phyloP scores from a whole-genome alignment of 2,113 vertebrate species.

The Excalfactoria chinensis region DNA sequence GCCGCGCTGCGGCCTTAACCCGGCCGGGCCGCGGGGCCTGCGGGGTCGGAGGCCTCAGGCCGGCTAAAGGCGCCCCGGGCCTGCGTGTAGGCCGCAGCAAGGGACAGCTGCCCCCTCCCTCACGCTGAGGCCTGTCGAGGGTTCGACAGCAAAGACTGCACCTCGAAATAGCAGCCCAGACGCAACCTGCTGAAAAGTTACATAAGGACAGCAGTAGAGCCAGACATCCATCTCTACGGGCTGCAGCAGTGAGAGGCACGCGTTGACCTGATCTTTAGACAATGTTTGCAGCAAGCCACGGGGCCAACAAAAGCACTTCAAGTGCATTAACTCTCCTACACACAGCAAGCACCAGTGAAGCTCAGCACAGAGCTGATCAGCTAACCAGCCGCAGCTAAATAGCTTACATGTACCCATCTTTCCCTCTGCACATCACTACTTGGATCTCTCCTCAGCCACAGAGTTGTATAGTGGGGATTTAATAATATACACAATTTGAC shows the following conservation, averaged over 20 bases:
- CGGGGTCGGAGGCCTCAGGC: too few relatives aligned
- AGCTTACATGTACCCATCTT: not conserved
- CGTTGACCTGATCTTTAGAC: accelerated
- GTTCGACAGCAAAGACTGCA: not conserved
- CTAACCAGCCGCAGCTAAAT: not conserved
- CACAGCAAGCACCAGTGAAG: not conserved
- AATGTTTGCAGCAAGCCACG: not conserved
- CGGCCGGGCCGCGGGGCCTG: too few relatives aligned
- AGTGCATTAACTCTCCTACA: not conserved
- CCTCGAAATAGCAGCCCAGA: not conserved
- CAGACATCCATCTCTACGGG: accelerated
- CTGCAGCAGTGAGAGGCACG: not conserved
- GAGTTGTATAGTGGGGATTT: not conserved
- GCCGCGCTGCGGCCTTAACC: too few relatives aligned
- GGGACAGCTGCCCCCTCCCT: not conserved
- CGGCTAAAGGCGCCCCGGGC: accelerated
- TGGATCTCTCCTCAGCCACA: not conserved
- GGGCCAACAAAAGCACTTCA: not conserved
- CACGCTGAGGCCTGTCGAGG: not conserved
- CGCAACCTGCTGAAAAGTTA: not conserved
- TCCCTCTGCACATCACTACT: not conserved
- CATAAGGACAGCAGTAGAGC: not conserved
- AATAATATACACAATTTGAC: not conserved
- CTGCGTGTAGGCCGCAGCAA: not conserved
- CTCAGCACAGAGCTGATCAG: not conserved